These are phyloP conservation scores for Drosophila ananassae DNA, from an alignment of 1,140 invertebrate species.

Conservation along the genomic window DNA sequence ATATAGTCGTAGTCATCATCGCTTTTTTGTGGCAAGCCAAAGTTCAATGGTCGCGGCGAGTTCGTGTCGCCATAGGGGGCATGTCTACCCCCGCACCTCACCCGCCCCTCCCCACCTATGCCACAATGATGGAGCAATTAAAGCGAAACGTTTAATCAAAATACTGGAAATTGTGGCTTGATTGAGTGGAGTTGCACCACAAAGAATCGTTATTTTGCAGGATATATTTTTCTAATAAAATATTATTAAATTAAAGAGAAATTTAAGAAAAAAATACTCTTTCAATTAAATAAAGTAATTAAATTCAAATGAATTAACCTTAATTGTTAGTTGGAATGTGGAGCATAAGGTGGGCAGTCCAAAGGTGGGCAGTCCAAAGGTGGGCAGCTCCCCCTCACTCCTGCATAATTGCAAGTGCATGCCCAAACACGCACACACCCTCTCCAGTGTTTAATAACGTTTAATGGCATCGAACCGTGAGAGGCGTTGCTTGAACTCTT, in stretches of 20 bases:
- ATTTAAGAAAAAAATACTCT: too few relatives aligned
- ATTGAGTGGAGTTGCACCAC: conserved; percentile 20
- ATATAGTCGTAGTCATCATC: not conserved
- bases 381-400: not conserved
- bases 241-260: too few relatives aligned
- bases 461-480: conserved; percentile 58
- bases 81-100: not conserved
- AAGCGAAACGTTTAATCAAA: conserved; percentile 56
- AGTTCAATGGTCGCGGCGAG: conserved; percentile 30
- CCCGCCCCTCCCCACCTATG: not conserved
- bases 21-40: conserved; percentile 11
- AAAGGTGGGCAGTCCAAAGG: too few relatives aligned
- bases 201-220: conserved; percentile 2
- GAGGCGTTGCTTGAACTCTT: conserved; percentile 34
- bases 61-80: conserved; percentile 15
- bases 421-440: not conserved
- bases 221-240: too few relatives aligned
- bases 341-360: not conserved
- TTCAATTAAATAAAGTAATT: too few relatives aligned
- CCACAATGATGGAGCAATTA: conserved; percentile 56
- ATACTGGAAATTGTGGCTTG: conserved; percentile 17
- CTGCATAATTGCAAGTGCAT: too few relatives aligned
- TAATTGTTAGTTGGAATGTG: too few relatives aligned
- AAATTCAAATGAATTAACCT: too few relatives aligned
- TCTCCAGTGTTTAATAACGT: conserved; percentile 45